Base-by-base conservation (phyloP, 2,888 invertebrate genomes). In the Dicycla oo region DNA sequence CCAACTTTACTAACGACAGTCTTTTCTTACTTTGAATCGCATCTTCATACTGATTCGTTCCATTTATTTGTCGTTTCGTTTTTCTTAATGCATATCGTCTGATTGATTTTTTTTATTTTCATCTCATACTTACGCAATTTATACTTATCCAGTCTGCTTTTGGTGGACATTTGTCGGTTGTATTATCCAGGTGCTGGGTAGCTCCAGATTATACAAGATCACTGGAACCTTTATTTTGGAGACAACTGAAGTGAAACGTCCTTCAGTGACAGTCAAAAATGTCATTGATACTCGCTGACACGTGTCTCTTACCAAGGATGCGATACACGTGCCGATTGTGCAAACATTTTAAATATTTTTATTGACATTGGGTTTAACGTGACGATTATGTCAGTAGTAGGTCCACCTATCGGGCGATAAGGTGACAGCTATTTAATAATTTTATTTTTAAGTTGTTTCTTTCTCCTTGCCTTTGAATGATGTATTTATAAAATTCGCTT, bases 331-430 rank as follows among this genome's bases (percentile, higher is more conserved):
- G 45, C 20, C 23, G 26, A 23, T n/a, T 40, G 38, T 30, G 30
- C 76, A 51, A 73, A 76, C 51, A 40, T 51, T 18, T 23, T 18
- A 15, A 5, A 20, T 73, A 20, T 74, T 49, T 56, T 40, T 74
- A n/a, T 26, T 57, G 26, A 38, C 38, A 23, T 51, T 38, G 15
- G 43, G 30, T 18, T 23, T 38, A 4, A 45, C 6, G 49, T 45
- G 68, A 57, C 26, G 20, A 43, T 30, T 57, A 51, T 67, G 68
- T 67, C 56, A 75, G 68, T 45, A 73, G 2, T 18, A 20, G 0
- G 8, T n/a, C 23, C 15, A 38, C 23, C 20, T 5, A 47, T 45
- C 1, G 6, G 2, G 18, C 58, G 38, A 67, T 75, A 72, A 38
- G 20, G 49, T 30, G 40, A 38, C 3, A 43, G 8, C 5, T 38